phyloP scores from a whole-genome alignment of 2,113 vertebrate species.

The Oceanodroma tethys region DNA sequence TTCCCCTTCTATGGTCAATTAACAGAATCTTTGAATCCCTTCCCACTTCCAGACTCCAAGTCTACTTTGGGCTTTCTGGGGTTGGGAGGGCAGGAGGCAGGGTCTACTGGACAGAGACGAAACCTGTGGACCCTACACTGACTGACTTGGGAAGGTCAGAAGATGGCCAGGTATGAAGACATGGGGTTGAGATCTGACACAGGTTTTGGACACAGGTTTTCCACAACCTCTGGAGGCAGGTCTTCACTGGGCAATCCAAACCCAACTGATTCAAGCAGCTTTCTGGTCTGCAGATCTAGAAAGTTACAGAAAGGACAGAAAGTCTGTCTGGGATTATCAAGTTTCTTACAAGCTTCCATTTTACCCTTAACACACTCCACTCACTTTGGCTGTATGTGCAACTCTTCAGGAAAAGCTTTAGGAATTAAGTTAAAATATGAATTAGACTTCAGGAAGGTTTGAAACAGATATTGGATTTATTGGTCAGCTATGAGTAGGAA shows the following conservation, averaged over 20 bases:
- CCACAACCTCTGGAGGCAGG: background rate
- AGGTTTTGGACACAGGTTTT: background rate
- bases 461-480: conserved; percentile 98
- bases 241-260: background rate
- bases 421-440: conserved; percentile 58
- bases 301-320: background rate
- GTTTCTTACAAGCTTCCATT: background rate
- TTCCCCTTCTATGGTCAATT: background rate
- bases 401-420: background rate
- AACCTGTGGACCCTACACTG: background rate
- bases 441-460: conserved; percentile 85
- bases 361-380: background rate
- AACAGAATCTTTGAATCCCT: background rate
- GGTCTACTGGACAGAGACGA: background rate
- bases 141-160: background rate
- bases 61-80: background rate
- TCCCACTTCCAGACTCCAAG: background rate
- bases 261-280: background rate
- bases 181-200: accelerated
- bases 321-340: background rate
- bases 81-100: accelerated
- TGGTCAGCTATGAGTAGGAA: conserved; percentile 99
- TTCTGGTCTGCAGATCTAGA: background rate
- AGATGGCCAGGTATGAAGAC: background rate
- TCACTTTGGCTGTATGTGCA: background rate